Percentiles rank a stretch among this genome's conserved stretches.
phyloP scores from a whole-genome alignment of 2,113 vertebrate species.

The Cottus gobio region DNA sequence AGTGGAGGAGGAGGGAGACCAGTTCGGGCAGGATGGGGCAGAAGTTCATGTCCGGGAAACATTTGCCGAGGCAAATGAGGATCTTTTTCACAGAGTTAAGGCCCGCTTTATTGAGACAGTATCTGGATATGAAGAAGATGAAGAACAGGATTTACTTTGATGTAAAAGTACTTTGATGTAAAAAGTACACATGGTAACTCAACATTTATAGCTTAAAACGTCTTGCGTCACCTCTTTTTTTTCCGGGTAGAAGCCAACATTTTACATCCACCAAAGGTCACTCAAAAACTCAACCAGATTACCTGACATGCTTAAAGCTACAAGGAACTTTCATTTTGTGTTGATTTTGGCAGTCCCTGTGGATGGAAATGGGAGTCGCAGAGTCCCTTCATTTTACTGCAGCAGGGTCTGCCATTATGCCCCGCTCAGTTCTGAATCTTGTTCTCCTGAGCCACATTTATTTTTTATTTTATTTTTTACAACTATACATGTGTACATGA shows the following conservation, averaged over 20 bases:
- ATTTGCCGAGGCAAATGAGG: conserved; percentile 83
- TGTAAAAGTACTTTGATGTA: neutral
- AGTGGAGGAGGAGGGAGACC: conserved; percentile 89
- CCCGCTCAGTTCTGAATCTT: neutral
- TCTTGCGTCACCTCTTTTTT: neutral
- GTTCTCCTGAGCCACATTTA: no score
- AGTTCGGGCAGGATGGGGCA: conserved; percentile 86
- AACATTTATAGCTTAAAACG: neutral
- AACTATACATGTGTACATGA: neutral
- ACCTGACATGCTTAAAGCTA: neutral
- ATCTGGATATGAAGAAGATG: conserved; percentile 68
- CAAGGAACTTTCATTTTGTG: neutral
- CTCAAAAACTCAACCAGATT: neutral
- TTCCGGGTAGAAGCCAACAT: neutral
- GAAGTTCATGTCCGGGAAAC: conserved; percentile 87
- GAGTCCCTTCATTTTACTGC: neutral
- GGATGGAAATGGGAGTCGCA: neutral
- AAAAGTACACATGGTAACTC: neutral
- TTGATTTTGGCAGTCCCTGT: neutral
- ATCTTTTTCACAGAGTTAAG: conserved; percentile 86
- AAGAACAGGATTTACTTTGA: neutral
- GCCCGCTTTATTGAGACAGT: conserved; percentile 86
- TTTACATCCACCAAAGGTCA: neutral
- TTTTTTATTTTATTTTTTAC: no score
- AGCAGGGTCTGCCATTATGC: no score